Evolutionary conservation across 1,140 invertebrate species (phyloP).

Genomic region (Drosophila sp.): DNA sequence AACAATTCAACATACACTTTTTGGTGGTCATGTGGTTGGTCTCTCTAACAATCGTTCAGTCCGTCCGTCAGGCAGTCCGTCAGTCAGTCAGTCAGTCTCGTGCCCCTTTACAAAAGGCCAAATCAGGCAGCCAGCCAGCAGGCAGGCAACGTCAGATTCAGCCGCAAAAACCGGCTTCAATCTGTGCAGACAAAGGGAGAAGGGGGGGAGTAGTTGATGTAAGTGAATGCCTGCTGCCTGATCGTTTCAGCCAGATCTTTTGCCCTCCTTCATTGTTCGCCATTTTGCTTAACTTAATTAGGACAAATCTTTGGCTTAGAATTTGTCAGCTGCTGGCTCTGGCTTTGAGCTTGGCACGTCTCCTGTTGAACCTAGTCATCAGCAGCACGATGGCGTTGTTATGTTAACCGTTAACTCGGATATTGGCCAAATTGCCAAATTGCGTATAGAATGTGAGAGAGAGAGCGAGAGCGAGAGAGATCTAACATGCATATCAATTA

Average conservation of each 20-base stretch:
- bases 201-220: background rate
- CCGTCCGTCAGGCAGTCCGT: background rate
- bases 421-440: conserved; percentile 40
- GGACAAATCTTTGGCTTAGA: conserved; percentile 30
- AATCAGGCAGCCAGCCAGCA: conserved; percentile 1
- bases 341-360: conserved; percentile 24
- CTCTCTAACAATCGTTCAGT: background rate
- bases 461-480: background rate
- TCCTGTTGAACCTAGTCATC: conserved; percentile 4
- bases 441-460: conserved; percentile 26
- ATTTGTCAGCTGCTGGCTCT: conserved; percentile 7
- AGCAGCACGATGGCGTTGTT: conserved; percentile 17
- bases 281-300: conserved; percentile 59
- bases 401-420: conserved; percentile 31
- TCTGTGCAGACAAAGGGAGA: conserved; percentile 1
- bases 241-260: conserved; percentile 27
- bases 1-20: conserved; percentile 16
- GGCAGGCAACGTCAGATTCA: background rate
- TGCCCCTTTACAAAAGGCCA: conserved; percentile 15
- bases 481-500: conserved; percentile 1
- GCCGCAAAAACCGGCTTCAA: conserved; percentile 11
- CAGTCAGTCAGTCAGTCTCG: conserved; percentile 1
- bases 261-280: conserved; percentile 32
- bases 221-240: conserved; percentile 1
- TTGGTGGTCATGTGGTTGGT: conserved; percentile 18